Base-by-base conservation (phyloP, 2,888 invertebrate species). In the Sicus ferrugineus region DNA sequence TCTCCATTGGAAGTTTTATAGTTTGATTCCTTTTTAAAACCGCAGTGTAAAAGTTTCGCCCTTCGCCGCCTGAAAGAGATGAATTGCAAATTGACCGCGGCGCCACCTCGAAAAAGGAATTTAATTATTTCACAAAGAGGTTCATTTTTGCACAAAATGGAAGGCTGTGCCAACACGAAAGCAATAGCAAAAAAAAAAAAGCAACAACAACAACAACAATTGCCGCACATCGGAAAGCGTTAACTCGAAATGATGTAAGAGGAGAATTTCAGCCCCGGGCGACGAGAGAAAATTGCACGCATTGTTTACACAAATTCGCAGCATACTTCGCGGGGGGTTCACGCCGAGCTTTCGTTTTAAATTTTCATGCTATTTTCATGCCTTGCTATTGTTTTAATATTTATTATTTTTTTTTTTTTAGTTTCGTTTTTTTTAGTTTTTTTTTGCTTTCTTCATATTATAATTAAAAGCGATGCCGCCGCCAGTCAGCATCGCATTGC, bases 261-360 rank as follows among this genome's bases (percentile, higher is more conserved):
- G 42, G 14, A 4, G 2, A 9, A 7, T 14, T 42, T 42, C n/a
- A n/a, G 16, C 42, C n/a, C 42, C 5, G 42, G 42, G n/a, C 42
- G 42, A 42, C 16, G 4, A 42, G n/a, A 42, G 14, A 34, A 14
- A 34, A 34, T 11, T 7, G 34, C 2, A 34, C 7, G 34, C 2
- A 64, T 31, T 52, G 34, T 65, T n/a, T 63, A 30, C 14, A 65
- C 50, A 64, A 65, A 31, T 38, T 5, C 34, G 26, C 19, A 54
- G 54, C 65, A 52, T 65, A 65, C 34, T 65, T 63, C n/a, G 19
- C n/a, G 52, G 65, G 23, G 61, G 38, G 28, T 11, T 48, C 58
- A 4, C 28, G 4, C n/a, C 46, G 62, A 42, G n/a, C 42, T n/a
- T n/a, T n/a, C n/a, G 7, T 38, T 14, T 38, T 38, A 9, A 14